Evolutionary conservation across 2,888 invertebrate genomes (phyloP), one percentile per base, ranked within the genome.

Genomic region (Teinopalpus imperialis): DNA sequence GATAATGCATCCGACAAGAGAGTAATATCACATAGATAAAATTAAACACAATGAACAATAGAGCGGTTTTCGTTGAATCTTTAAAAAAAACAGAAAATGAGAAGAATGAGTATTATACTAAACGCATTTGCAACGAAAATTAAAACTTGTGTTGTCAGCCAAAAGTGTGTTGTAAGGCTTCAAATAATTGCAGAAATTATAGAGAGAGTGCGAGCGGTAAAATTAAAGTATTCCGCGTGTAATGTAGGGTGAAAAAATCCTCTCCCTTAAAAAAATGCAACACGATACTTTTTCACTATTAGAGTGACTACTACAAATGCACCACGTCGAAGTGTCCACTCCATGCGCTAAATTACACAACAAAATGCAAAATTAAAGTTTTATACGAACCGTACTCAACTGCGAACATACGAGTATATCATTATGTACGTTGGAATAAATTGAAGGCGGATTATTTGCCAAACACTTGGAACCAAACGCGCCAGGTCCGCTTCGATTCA

Each of bases 361-460:
- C 62, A 67, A 66, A 73, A 67, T 66, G 67, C 62, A 74, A 75
- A 74, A 79, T 78, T 72, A 76, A 81, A 56, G 67, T 72, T 81
- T 76, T 69, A 77, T 78, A 66, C 60, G 63, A 61, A 61, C 59
- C 69, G 70, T 69, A 68, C 70, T 77, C 68, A n/a, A 66, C 69
- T 66, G 61, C 62, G 65, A 71, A 71, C 78, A n/a, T n/a, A n/a
- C n/a, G n/a, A n/a, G 77, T 77, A 80, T 78, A 81, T 81, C 85
- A 85, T 87, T 83, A 82, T 74, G 67, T 70, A 69, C 71, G 69
- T 72, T 69, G 68, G 71, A 77, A 81, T 83, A 81, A 82, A 86
- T 85, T 80, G 79, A 72, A 72, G 57, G 27, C 69, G 61, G 76
- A 76, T 75, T 87, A 79, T 87, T 86, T 87, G 87, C 75, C 71